Evolutionary conservation across 64 coral and sea anemone genomes (phyloP).

Genomic region (Astreopora myriophthalma): DNA sequence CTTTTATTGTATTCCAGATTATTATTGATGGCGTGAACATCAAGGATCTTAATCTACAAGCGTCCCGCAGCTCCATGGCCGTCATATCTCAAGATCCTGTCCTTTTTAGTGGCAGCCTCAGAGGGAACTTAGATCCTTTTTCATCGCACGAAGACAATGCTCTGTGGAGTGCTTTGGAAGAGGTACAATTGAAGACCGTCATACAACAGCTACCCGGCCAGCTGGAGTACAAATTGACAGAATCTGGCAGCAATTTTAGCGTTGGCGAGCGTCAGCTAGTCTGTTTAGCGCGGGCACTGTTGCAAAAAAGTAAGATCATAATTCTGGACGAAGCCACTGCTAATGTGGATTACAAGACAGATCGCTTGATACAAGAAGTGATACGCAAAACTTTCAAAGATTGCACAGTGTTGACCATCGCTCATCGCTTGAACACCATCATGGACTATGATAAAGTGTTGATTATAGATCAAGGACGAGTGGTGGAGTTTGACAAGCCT

Average conservation of each 20-base stretch:
- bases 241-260: background rate
- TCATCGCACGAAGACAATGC: background rate
- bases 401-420: background rate
- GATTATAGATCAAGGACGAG: background rate
- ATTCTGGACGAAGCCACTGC: conserved; percentile 28
- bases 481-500: background rate
- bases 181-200: conserved; percentile 11
- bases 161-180: conserved; percentile 41
- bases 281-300: conserved; percentile 1
- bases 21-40: conserved; percentile 48
- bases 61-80: conserved; percentile 22
- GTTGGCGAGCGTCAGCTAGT: conserved; percentile 17
- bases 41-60: conserved; percentile 3
- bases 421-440: background rate
- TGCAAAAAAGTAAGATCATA: conserved; percentile 17
- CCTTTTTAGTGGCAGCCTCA: conserved; percentile 21
- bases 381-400: background rate
- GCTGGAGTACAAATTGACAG: conserved; percentile 26
- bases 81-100: conserved; percentile 67
- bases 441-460: background rate
- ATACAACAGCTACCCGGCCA: conserved; percentile 16
- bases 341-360: background rate
- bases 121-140: conserved; percentile 44
- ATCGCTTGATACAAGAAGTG: background rate
- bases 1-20: background rate